Evolutionary conservation across 2,113 vertebrate species (phyloP).

Genomic region (Eonycteris spelaea): DNA sequence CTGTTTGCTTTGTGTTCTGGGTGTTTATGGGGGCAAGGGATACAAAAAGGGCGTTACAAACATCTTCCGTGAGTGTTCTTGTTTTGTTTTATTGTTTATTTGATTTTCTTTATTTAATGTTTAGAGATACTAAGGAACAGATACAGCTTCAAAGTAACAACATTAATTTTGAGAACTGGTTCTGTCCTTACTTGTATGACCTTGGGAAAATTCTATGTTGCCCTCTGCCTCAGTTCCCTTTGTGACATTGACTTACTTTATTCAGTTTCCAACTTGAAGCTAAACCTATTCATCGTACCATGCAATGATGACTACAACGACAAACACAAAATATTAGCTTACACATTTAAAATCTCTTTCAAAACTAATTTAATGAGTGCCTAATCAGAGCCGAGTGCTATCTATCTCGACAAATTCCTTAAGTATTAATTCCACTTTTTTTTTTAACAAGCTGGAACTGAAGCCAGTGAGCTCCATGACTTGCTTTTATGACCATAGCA

Average conservation of each 20-base stretch:
- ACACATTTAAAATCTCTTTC: background rate
- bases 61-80: background rate
- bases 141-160: background rate
- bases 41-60: background rate
- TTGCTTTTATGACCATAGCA: background rate
- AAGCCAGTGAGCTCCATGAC: background rate
- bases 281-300: background rate
- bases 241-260: background rate
- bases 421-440: background rate
- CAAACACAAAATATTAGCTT: background rate
- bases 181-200: background rate
- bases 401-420: background rate
- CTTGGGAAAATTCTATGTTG: background rate
- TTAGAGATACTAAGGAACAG: background rate
- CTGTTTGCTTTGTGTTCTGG: background rate
- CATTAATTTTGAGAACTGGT: background rate
- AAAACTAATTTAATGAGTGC: background rate
- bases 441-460: background rate
- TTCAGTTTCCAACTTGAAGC: background rate
- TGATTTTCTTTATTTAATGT: background rate
- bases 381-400: background rate
- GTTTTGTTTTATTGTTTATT: background rate
- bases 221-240: background rate
- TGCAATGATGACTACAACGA: background rate
- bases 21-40: background rate